Evolutionary conservation across 2,797 vertebrate species (phyloP), one percentile per base, ranked within the genome.

Genomic region (Chiloscyllium punctatum): DNA sequence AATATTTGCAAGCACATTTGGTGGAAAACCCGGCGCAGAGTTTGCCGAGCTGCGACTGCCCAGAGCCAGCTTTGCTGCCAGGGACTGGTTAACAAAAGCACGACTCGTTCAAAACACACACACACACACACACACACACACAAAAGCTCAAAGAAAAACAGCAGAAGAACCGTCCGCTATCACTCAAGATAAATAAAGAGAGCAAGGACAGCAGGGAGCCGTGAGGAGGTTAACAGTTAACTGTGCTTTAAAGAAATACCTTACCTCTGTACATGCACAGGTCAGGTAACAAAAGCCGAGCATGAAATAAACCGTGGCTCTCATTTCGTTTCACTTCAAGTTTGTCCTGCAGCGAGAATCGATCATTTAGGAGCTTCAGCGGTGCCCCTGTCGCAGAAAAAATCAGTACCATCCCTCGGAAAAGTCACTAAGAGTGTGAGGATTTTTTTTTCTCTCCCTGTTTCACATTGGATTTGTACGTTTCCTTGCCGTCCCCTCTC

Each of bases 361-460:
- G 96, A 96, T 97, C 96, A 96, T 96, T 97, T 97, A 98, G 98
- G 98, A 98, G 98, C 98, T 98, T 97, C 98, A 97, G 97, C 98
- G 97, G 98, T 98, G 98, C 98, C 98, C 98, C 98, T 98, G 98
- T 97, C 97, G 97, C 97, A 97, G 96, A 97, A 97, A 97, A 96
- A 98, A 97, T 97, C 98, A 98, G 98, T 97, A 99, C 98, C 99
- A 99, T 99, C 98, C 98, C 98, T 98, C 97, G 97, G 97, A 97
- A 97, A 96, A 96, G 97, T 97, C 97, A 96, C 96, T 96, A 95
- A 48, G 95, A 97, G 96, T 82, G 96, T 96, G 96, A 96, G 97
- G 96, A 96, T n/a, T 42, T 62, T 62, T 48, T 48, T 62, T 62
- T 62, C n/a, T 37, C 87, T 95, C 42, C 42, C 42, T 96, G 27